Evolutionary conservation across 2,888 invertebrate species (phyloP).

Genomic region (Oithona nana): DNA sequence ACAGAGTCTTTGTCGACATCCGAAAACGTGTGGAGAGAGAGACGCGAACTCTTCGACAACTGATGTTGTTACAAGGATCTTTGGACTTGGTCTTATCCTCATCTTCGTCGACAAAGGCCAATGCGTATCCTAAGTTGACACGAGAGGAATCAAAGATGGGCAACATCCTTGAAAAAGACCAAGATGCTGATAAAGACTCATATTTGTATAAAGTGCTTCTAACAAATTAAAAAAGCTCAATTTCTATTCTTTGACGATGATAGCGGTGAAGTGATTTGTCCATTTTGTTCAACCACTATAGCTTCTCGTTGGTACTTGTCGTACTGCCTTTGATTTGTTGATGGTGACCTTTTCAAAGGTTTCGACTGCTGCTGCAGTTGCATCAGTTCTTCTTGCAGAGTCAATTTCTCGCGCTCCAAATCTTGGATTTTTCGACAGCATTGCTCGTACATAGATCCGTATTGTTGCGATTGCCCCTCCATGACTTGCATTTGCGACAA

Average conservation of each 20-base stretch:
- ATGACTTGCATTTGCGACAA: not conserved
- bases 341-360: not conserved
- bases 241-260: no score
- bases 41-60: constrained; percentile 28
- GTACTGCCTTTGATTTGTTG: not conserved
- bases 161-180: no score
- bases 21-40: constrained; percentile 44
- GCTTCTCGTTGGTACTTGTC: not conserved
- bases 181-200: no score
- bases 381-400: not conserved
- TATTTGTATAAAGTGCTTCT: no score
- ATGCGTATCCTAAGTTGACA: no score
- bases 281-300: not conserved
- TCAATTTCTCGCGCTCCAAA: not conserved
- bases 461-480: not conserved
- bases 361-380: not conserved
- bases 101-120: no score
- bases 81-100: constrained; percentile 27
- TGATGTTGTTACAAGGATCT: constrained; percentile 28
- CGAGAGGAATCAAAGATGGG: no score
- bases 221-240: no score
- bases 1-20: constrained; percentile 41
- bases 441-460: not conserved
- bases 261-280: not conserved
- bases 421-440: not conserved